Percentiles rank a stretch among this genome's conserved stretches.
phyloP scores from a whole-genome alignment of 2,113 vertebrate species.

The Aegithalos caudatus region DNA sequence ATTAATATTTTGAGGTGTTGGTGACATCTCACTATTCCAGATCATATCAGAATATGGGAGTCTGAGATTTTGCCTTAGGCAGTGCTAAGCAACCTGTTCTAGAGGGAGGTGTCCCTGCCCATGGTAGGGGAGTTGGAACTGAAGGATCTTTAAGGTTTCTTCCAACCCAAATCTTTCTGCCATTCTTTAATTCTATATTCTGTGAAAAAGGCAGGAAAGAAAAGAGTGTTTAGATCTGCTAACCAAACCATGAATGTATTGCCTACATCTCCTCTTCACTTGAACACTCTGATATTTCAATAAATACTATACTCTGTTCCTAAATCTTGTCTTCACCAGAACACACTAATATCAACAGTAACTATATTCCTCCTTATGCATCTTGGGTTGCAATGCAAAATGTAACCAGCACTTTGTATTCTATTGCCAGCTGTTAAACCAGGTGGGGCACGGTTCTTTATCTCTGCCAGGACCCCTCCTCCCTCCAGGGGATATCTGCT shows the following conservation, averaged over 20 bases:
- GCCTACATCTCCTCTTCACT: background rate
- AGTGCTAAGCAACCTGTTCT: background rate
- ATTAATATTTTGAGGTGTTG: background rate
- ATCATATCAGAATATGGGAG: background rate
- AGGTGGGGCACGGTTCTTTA: too few species aligned
- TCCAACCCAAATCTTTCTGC: background rate
- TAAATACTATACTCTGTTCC: background rate
- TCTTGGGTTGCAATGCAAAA: too few species aligned
- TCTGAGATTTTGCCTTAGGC: background rate
- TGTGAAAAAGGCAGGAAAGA: background rate
- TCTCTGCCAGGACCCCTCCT: too few species aligned
- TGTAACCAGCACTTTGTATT: too few species aligned
- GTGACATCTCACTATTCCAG: background rate
- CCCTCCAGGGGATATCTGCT: too few species aligned
- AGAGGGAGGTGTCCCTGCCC: background rate
- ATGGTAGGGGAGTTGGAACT: background rate
- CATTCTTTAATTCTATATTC: background rate
- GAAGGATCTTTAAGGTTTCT: background rate
- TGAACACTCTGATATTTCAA: background rate
- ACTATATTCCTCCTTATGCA: fast-evolving
- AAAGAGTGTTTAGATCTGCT: background rate
- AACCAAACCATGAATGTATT: background rate
- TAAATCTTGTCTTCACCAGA: too few species aligned
- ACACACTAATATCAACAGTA: too few species aligned
- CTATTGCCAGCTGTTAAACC: too few species aligned